phyloP scores from a whole-genome alignment of 1,140 invertebrate genomes.

The Cecropterus lyciades region DNA sequence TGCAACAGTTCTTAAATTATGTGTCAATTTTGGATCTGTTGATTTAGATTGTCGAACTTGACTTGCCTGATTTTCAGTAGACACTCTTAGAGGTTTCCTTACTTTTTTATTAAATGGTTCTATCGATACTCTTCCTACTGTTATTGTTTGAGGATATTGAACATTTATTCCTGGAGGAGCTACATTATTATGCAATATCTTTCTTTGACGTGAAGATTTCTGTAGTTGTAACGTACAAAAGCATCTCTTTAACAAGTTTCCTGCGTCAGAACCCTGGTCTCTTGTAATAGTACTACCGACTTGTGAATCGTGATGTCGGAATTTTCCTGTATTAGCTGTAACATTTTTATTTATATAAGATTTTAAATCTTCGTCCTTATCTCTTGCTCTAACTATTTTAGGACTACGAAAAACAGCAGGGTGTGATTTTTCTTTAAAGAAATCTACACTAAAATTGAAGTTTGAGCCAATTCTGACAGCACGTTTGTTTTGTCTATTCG shows the following conservation, averaged over 20 bases:
- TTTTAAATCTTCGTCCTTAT: constrained; percentile 18
- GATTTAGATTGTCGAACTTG: constrained; percentile 16
- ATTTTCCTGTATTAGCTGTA: neutral
- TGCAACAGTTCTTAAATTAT: constrained; percentile 24
- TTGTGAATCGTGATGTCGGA: constrained; percentile 32
- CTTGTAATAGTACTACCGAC: constrained; percentile 13
- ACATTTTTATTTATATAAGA: constrained; percentile 11
- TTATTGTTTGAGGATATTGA: constrained; percentile 35
- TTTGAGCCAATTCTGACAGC: constrained; percentile 52
- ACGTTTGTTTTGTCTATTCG: constrained; percentile 28
- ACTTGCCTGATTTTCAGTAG: neutral
- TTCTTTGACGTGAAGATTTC: constrained; percentile 16
- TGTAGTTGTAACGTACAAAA: constrained; percentile 51
- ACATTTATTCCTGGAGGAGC: neutral
- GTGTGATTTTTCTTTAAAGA: constrained; percentile 48
- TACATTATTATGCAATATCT: neutral
- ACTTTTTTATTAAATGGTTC: neutral
- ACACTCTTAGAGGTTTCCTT: constrained; percentile 20
- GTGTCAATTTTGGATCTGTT: neutral
- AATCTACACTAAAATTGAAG: constrained; percentile 56
- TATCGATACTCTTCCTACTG: constrained; percentile 41
- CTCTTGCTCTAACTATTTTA: constrained; percentile 10
- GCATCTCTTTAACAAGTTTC: constrained; percentile 48
- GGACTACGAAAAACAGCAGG: constrained; percentile 7
- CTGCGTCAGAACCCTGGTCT: constrained; percentile 36